Evolutionary conservation across 1,140 invertebrate genomes (phyloP), one percentile per base, ranked within the genome.

Genomic region (Pogonomyrmex barbatus): DNA sequence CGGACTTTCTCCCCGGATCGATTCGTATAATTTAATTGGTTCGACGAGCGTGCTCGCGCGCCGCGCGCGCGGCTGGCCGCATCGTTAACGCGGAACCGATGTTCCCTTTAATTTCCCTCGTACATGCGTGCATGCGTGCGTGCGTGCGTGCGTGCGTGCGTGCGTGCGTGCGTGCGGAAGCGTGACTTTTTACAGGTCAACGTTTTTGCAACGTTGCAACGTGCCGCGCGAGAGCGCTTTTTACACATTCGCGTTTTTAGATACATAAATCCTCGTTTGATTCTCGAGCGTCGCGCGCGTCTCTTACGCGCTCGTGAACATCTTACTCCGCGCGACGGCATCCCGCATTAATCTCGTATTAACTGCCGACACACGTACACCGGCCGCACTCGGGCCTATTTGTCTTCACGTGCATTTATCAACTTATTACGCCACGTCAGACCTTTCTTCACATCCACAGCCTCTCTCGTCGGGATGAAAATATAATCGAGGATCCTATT

Each of bases 11-110:
- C 87, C 79, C 17, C 12, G 60, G 65, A 73, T 89, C 88, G 88
- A 89, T 89, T 47, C 47, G 75, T 76, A 75, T 89, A 89, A 90
- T 89, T 89, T 89, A 90, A 90, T 90, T 90, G 89, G 73, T 75
- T 83, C 70, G 89, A 47, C 75, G 89, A 87, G 87, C 78, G 75
- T 70, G 76, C 30, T 60, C 45, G 76, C 60, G 78, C 73, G 86
- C 82, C 70, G 52, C 9, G 33, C n/a, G 45, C 42, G 45, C 76
- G 12, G 24, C 17, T 60, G 24, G n/a, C 45, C 71, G 76, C 86
- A 78, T 86, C 71, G 65, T 83, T 82, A 68, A 42, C 73, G 77
- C 70, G 85, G 60, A 85, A 77, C 50, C 30, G 54, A 52, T 52
- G 12, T 33, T 42, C 39, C 78, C 56, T 81, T 62, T 54, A 67